Base-by-base conservation (phyloP, 2,113 vertebrate species). In the Naja naja region DNA sequence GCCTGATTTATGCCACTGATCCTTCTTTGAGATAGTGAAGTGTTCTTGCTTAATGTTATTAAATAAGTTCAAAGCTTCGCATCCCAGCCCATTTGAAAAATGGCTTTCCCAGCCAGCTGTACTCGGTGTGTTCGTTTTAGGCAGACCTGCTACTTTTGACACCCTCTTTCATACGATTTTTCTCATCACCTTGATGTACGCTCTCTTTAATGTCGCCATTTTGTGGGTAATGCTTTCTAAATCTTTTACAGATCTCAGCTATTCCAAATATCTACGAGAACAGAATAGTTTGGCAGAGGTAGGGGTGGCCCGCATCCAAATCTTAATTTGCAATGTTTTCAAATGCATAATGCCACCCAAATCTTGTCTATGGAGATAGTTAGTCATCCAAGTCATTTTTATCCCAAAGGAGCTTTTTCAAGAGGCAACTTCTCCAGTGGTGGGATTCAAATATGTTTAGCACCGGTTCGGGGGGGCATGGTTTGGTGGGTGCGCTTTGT, bases 21-120 rank as follows among this genome's bases (percentile, higher is more conserved):
- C 96, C 96, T 97, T 97, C 95, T 97, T 97, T 97, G 96, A 96
- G 96, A 97, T 97, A 97, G 96, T 97, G 97, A 97, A 97, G 95
- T 97, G 95, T 97, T 98, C 97, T 97, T 95, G 94, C 97, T 97
- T 98, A 97, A 98, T 97, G 96, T 97, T 98, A 98, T 98, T 98
- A 98, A 98, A 96, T 96, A 97, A 96, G 95, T 97, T 96, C 94
- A 97, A 97, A 97, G 96, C 94, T 96, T 91, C 86, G 93, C 94
- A 93, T 91, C 93, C 96, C 74, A 88, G 87, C 93, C 89, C 89
- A 52, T 95, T 94, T 97, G 95, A 96, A 96, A 96, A 97, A 97
- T 96, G 93, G 95, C 92, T 23, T 96, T 96, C 95, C 93, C 91
- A 74, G 96, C 93, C 94, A 95, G 94, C 95, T 93, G 86, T 60